Base-by-base conservation (phyloP, 2,888 invertebrate species). In the Cephus nigrinus region DNA sequence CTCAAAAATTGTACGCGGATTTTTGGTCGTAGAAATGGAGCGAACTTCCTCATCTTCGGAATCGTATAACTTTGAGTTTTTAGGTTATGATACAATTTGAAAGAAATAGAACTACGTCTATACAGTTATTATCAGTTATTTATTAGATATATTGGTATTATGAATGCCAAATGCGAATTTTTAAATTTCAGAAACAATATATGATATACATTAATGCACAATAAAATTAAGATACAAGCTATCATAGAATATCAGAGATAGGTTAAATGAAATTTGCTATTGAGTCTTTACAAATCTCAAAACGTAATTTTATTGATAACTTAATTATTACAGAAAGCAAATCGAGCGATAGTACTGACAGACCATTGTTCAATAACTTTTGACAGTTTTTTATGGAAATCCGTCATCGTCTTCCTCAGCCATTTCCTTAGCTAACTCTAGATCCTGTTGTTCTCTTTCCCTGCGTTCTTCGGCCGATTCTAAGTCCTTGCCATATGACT, bases 371-470 rank as follows among this genome's bases (percentile, higher is more conserved):
- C 23, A 30, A 36, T 69, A 69, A 69, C 11, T 75, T 69, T n/a
- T n/a, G 2, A 32, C 4, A 23, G 23, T 30, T 32, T 4, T 87
- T 91, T 90, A 93, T 84, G 93, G 93, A 90, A 96, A 96, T 83
- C 96, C 96, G 93, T 98, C 98, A 93, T 99, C 98, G 92, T 99
- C 99, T 91, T 99, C 99, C 90, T 99, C 99, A 11, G 99, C 99
- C 96, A 99, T 98, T 93, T 99, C 99, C 92, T 99, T 99, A n/a
- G 99, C 99, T 86, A 99, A 93, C 92, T 99, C 99, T 88, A 99
- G 93, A 92, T 99, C 99, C 92, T 99, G 98, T 89, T 99, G 98
- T 91, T 99, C 99, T 76, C 98, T 93, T 92, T 99, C 99, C 79
- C 99, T 94, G 75, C 99, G 94, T 88, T 99, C 98, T 92, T 98